Conservation (phyloP, 2,113 vertebrate species). For the Austrofundulus limnaeus region DNA sequence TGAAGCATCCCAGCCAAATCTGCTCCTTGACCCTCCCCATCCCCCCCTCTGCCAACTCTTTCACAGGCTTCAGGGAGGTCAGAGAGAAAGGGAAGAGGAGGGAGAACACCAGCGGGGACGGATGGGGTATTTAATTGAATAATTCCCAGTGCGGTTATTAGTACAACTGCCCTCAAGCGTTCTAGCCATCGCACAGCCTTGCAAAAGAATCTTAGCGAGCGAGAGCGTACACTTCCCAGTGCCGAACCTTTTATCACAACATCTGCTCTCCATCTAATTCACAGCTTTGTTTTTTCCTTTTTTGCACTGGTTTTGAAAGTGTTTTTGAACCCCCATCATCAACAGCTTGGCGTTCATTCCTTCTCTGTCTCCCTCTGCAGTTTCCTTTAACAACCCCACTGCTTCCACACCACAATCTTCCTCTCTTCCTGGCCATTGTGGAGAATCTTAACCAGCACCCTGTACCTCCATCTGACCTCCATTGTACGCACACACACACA, state of each 20-base stretch:
- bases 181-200: conserved; percentile 30
- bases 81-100: conserved; percentile 34
- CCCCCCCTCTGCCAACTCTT: conserved; percentile 5
- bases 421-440: conserved; percentile 63
- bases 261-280: conserved; percentile 48
- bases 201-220: conserved; percentile 25
- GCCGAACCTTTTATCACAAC: conserved; percentile 26
- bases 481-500: too few relatives aligned
- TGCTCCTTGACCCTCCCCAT: conserved; percentile 35
- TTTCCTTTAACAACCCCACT: conserved; percentile 33
- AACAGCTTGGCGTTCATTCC: not conserved
- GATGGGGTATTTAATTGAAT: conserved; percentile 75
- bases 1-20: conserved; percentile 33
- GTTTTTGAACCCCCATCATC: conserved; percentile 30
- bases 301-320: not conserved
- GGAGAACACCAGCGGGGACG: conserved; percentile 33
- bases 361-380: conserved; percentile 42
- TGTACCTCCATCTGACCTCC: conserved; percentile 76
- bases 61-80: conserved; percentile 30
- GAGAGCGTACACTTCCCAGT: conserved; percentile 1
- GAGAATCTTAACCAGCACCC: conserved; percentile 54
- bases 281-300: too few relatives aligned
- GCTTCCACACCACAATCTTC: conserved; percentile 21
- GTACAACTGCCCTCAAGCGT: conserved; percentile 43
- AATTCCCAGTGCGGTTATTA: conserved; percentile 68